Conservation (phyloP, 2,888 invertebrate genomes). For the Hypomecis punctinalis region DNA sequence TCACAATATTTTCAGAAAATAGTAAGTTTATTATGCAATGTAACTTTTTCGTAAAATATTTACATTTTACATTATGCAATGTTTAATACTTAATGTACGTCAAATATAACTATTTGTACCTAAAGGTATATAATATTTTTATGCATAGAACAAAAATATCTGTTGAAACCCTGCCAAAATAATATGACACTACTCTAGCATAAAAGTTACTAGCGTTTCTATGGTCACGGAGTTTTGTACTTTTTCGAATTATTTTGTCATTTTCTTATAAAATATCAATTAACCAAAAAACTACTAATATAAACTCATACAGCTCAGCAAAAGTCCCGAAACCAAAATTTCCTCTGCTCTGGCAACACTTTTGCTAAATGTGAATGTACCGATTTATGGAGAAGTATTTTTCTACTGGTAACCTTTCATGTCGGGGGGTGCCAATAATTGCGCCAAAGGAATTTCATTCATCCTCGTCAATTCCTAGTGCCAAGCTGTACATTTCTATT, state of each 20-base stretch:
- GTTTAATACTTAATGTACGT: too few relatives aligned
- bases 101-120: too few relatives aligned
- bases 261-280: not conserved
- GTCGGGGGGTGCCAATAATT: slow-evolving; percentile 7
- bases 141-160: not conserved
- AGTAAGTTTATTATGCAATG: not conserved
- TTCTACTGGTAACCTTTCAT: not conserved
- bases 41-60: too few relatives aligned
- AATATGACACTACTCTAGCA: slow-evolving; percentile 8
- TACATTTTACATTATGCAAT: too few relatives aligned
- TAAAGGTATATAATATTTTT: not conserved
- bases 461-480: too few relatives aligned
- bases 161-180: slow-evolving; percentile 4
- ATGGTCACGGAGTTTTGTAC: slow-evolving; percentile 8
- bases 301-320: too few relatives aligned
- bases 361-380: too few relatives aligned
- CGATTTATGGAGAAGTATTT: too few relatives aligned
- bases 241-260: slow-evolving; percentile 2
- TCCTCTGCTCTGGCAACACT: too few relatives aligned
- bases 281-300: not conserved
- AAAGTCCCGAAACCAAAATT: too few relatives aligned
- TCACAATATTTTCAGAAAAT: not conserved
- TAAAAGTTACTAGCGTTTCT: slow-evolving; percentile 13
- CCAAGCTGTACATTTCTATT: too few relatives aligned
- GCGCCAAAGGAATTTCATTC: too few relatives aligned